These are phyloP conservation scores for Mormyrus lacerda DNA, from an alignment of 2,113 vertebrate species.

Conservation along the genomic window DNA sequence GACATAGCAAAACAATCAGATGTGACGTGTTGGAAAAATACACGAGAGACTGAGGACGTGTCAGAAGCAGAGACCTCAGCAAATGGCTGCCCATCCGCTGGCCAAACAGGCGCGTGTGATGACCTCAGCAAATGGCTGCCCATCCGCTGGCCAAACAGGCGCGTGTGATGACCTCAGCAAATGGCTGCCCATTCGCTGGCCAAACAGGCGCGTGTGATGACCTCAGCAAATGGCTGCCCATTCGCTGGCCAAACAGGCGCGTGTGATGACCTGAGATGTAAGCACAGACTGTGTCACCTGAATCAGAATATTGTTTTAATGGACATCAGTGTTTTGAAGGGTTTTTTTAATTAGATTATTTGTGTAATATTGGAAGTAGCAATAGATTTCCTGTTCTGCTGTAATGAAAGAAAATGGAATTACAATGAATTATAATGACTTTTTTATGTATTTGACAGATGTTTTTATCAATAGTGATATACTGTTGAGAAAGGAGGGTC, in stretches of 20 bases:
- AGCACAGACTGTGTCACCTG: background rate
- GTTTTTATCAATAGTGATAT: background rate
- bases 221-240: background rate
- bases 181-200: conserved; percentile 1
- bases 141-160: background rate
- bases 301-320: background rate
- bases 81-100: conserved; percentile 5
- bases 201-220: background rate
- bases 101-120: background rate
- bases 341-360: background rate
- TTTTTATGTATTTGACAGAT: background rate
- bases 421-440: background rate
- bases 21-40: background rate
- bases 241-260: background rate
- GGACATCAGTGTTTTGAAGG: background rate
- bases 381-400: background rate
- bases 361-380: background rate
- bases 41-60: background rate
- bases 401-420: background rate
- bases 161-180: background rate
- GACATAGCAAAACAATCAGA: background rate
- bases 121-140: background rate
- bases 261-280: background rate
- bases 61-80: background rate
- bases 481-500: background rate